These are phyloP conservation scores for Petaurus breviceps DNA, from an alignment of 2,113 vertebrate species.

Conservation along the genomic window DNA sequence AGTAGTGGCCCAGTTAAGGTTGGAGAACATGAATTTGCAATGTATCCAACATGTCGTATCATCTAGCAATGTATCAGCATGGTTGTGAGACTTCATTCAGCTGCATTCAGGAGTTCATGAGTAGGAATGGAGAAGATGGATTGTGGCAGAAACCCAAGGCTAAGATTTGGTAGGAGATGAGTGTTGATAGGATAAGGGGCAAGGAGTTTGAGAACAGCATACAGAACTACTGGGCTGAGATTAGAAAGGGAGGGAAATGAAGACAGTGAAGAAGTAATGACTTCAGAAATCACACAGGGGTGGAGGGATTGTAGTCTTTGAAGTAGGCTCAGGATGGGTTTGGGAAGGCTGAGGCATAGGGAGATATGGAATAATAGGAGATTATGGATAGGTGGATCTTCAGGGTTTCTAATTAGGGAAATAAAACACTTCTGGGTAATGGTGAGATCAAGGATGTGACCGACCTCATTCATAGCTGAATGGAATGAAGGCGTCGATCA, in stretches of 20 bases:
- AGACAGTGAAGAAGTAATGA: background rate
- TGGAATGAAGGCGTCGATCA: background rate
- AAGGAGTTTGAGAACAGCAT: too few relatives aligned
- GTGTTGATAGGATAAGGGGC: too few relatives aligned
- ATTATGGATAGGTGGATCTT: background rate
- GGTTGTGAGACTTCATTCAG: background rate
- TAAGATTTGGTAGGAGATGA: background rate
- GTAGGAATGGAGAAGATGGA: background rate
- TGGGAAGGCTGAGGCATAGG: background rate
- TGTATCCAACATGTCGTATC: background rate
- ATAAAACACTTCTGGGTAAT: background rate
- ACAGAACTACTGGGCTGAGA: background rate
- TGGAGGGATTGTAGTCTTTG: background rate
- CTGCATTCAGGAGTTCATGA: background rate
- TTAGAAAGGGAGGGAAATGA: background rate
- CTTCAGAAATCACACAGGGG: background rate
- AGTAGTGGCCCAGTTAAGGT: background rate
- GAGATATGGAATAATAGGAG: background rate
- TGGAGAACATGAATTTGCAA: background rate
- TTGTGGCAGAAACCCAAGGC: background rate
- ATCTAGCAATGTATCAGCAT: background rate
- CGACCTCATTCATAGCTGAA: background rate
- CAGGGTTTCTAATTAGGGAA: background rate
- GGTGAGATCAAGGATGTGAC: background rate
- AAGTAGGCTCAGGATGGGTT: background rate